Conservation (phyloP, 2,888 invertebrate species). For the Elysia crispata region DNA sequence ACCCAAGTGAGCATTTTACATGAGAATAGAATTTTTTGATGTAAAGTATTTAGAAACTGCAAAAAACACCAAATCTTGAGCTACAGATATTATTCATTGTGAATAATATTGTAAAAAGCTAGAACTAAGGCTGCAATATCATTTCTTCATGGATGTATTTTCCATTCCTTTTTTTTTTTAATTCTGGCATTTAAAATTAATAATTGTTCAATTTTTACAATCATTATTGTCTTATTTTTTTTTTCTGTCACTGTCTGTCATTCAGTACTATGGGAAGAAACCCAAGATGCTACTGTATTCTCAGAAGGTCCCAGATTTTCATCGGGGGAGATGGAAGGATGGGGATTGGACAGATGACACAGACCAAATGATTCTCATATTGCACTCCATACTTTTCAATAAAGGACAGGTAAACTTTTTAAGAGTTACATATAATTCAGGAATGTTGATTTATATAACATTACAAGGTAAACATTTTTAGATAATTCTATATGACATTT, state of each 20-base stretch:
- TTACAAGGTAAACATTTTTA: too few relatives aligned
- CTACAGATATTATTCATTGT: too few relatives aligned
- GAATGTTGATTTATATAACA: too few relatives aligned
- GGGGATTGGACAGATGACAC: slow-evolving; percentile 77
- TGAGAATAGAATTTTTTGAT: too few relatives aligned
- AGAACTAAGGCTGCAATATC: neutral
- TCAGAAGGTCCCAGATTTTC: slow-evolving; percentile 62
- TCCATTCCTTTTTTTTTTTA: neutral
- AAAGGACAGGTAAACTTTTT: slow-evolving; percentile 66
- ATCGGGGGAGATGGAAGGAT: slow-evolving; percentile 70
- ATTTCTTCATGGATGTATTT: neutral
- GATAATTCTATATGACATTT: too few relatives aligned
- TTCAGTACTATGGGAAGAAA: slow-evolving; percentile 55
- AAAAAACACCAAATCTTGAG: too few relatives aligned
- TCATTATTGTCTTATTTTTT: neutral
- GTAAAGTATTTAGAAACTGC: too few relatives aligned
- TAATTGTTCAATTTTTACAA: neutral
- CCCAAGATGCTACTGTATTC: slow-evolving; percentile 55
- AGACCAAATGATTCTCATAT: slow-evolving; percentile 75
- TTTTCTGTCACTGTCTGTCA: neutral
- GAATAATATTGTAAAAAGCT: neutral
- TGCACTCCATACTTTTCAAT: slow-evolving; percentile 73
- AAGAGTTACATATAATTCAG: too few relatives aligned
- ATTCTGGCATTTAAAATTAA: neutral
- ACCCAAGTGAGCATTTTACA: too few relatives aligned